A percentile compares a stretch with the other conserved stretches of the same genome.
These are phyloP conservation scores for Drosophila miranda DNA, from an alignment of 1,140 invertebrate genomes.

Conservation along the genomic window DNA sequence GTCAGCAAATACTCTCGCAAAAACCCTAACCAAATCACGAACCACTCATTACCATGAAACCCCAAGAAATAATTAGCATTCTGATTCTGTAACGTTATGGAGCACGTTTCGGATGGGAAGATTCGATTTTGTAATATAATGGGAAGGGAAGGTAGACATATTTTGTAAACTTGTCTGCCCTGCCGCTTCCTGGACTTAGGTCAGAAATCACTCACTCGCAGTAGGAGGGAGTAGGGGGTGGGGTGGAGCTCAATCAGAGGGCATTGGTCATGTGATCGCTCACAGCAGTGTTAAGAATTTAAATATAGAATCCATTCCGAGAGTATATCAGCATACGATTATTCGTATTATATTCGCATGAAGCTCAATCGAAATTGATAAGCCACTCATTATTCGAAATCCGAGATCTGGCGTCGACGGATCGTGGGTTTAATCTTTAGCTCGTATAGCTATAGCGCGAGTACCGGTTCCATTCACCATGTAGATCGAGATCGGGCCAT, in stretches of 20 bases:
- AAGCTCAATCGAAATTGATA: constrained; percentile 29
- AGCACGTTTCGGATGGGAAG: not conserved
- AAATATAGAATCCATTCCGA: constrained; percentile 52
- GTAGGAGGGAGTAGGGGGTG: too few species aligned
- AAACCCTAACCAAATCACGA: constrained; percentile 26
- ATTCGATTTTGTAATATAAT: not conserved
- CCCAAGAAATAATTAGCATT: constrained; percentile 16
- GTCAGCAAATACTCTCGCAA: not conserved
- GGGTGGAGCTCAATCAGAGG: constrained; percentile 17
- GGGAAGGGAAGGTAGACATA: too few species aligned
- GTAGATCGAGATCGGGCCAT: constrained; percentile 22
- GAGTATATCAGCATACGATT: constrained; percentile 20
- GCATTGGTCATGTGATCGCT: constrained; percentile 28
- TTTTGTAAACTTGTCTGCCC: too few species aligned
- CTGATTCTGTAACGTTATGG: not conserved
- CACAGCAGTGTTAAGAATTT: constrained; percentile 29
- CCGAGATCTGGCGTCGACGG: constrained; percentile 38
- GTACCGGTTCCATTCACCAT: constrained; percentile 44
- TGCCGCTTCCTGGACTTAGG: constrained; percentile 19
- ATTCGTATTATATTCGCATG: constrained; percentile 23
- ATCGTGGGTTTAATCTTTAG: constrained; percentile 18
- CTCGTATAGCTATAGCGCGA: constrained; percentile 1
- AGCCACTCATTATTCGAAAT: constrained; percentile 35
- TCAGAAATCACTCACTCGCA: constrained; percentile 6
- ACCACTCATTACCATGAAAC: constrained; percentile 6